Evolutionary conservation across 2,797 vertebrate genomes (phyloP), one percentile per base, ranked within the genome.

Genomic region (Sebastes alutus): DNA sequence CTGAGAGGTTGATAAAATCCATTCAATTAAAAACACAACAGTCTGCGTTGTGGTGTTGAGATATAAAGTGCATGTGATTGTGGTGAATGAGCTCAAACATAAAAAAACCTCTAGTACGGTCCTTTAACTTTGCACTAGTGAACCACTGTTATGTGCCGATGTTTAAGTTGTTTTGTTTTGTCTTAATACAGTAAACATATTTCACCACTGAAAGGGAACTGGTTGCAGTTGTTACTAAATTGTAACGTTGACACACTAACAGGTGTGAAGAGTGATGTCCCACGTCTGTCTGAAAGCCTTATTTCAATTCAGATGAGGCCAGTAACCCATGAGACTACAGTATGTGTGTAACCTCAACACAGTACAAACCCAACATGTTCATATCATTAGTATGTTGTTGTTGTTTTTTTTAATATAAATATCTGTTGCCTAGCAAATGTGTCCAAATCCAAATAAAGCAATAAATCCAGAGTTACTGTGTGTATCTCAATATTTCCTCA

Each of bases 401-500:
- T 32, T 67, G 72, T 56, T 32, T 16, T 66, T 60, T 75, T 92
- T 80, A 55, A 89, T 92, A 83, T 82, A 77, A 85, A 79, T 58
- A 56, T 84, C 46, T 84, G 82, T 85, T 77, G 46, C 25, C 58
- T 66, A 67, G 80, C 72, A 72, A 84, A 87, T 54, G 81, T 91
- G 86, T 86, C 76, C 20, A 77, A 87, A 78, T 79, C 46, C 63
- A 89, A 93, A 90, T 91, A 93, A 89, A 94, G 91, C 90, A 93
- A 93, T 94, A 92, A 88, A 87, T 77, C 80, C 42, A 75, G 18
- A 72, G 7, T 16, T 7, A 8, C 2, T 72, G 58, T 67, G 2
- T 65, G 35, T 22, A 7, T 29, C 22, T 18, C 8, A n/a, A 4
- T 56, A 9, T 33, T 7, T 68, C 11, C 8, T 60, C 16, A 4